Evolutionary conservation across 2,888 invertebrate genomes (phyloP), one percentile per base, ranked within the genome.

Genomic region (Parnassius orleans): DNA sequence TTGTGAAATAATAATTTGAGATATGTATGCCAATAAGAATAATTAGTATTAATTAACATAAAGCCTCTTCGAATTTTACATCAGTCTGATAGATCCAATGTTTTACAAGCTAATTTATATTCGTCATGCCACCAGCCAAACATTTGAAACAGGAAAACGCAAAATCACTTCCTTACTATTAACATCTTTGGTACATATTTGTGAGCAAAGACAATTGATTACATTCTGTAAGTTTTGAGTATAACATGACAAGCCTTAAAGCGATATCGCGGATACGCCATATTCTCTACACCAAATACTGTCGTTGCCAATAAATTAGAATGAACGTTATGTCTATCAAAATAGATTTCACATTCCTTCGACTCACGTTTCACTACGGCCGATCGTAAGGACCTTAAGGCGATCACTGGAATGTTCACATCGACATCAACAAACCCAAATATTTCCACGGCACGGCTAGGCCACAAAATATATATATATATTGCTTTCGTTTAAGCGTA

Each of bases 121-220:
- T 51, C 41, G 11, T 61, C 51, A 60, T 63, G 64, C 61, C 61
- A 63, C 66, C 51, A 24, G 44, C 14, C 69, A 75, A 78, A 82
- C 78, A 77, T 73, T 73, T 71, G 72, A 79, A 81, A 84, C 73
- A 75, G 79, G 76, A 66, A 59, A 72, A 76, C 82, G 59, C 60
- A 53, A 46, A 11, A 19, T 33, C 55, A 24, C 24, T 24, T 43
- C 55, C 59, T 63, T 81, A 71, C 69, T 60, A 64, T 69, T 69
- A 72, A 69, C 68, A 70, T 90, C 90, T 90, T 90, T 90, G 90
- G 90, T 90, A 89, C 83, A 81, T 80, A 73, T 84, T 90, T 89
- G 90, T 91, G 90, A 91, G 90, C 90, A 89, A 89, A 79, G 83
- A 84, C 75, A 75, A 73, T 76, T 77, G 77, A 75, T 74, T 74